Base-by-base conservation (phyloP, 1,140 invertebrate species). In the Solenopsis fugax region DNA sequence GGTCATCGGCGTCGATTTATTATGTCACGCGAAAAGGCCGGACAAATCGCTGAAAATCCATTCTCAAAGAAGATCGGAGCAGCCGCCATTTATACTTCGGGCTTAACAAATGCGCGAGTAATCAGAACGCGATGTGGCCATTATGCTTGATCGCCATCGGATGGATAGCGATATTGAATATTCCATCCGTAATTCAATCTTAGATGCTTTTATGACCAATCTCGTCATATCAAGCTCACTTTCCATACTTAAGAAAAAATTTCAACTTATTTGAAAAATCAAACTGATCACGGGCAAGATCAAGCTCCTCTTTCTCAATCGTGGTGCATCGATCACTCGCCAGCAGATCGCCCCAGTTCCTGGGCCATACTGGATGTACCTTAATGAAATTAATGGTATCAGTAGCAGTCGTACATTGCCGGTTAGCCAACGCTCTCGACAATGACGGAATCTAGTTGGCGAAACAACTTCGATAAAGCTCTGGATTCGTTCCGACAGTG, bases 401-500 rank as follows among this genome's bases (percentile, higher is more conserved):
- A 65, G 58, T 80, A 81, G 65, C 85, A 76, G 67, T 73, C 67
- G 86, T 64, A 85, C 75, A 58, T 80, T 86, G 54, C 56, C 34
- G 76, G 77, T 78, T 85, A 87, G 87, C 86, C 69, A 41, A 69
- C 72, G 65, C 56, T 89, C 85, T 86, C 87, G 91, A 92, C 91
- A 92, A 90, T 92, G 91, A 92, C 86, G 87, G 88, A 93, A 92
- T 85, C 90, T 84, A 92, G 89, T 92, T 91, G 90, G 89, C 84
- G 85, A 93, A 93, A 92, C 92, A 93, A 93, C 85, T 87, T 78
- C 72, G 87, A 88, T 87, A 87, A 88, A 91, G 87, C 87, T 34
- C 72, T 77, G 78, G 71, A 76, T 82, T 52, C 71, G 62, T 64
- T n/a, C 21, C 84, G 89, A 93, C 92, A 93, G 91, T 93, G 92